Evolutionary conservation across 2,113 vertebrate species (phyloP), one percentile per base, ranked within the genome.

Genomic region (Tretioscincus oriximinensis): DNA sequence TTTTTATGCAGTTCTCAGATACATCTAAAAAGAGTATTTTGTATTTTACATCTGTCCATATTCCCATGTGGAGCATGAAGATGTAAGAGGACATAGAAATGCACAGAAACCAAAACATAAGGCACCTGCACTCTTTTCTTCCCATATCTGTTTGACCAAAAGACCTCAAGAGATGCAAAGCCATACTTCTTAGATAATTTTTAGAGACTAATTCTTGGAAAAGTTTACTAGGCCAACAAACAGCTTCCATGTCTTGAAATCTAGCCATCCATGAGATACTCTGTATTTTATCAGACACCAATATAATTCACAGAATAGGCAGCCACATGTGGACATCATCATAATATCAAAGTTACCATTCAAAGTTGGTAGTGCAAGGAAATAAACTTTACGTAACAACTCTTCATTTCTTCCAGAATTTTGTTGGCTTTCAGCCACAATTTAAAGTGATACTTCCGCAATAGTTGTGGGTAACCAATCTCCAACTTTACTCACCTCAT

Each of bases 401-500:
- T 26, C 26, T n/a, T 65, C n/a, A 24, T 26, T 54, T 22, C 24
- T 28, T 74, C 63, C 29, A 41, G 20, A 14, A 70, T 81, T 28
- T 10, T 26, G 61, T 73, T 22, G 71, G 61, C 71, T 67, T 66
- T 47, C 47, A 41, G 63, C 64, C 80, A 76, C 64, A 24, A 81
- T 67, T 81, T 58, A 58, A 58, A 64, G 35, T 58, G 72, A 74
- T 81, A 73, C 22, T 58, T 66, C 71, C 70, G 72, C 24, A 74
- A 71, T 14, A 81, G 61, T 68, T 58, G 26, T 58, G 80, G 63
- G 63, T 63, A 75, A 75, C 58, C 31, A 75, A 68, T 29, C 31
- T 81, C 64, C 80, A 81, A 41, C 73, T 81, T 64, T 45, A 29
- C 49, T 68, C 72, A 75, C 64, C 49, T 75, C 80, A 75, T 74